Evolutionary conservation across 2,113 vertebrate genomes (phyloP), one percentile per base, ranked within the genome.

Genomic region (Macrotis lagotis): DNA sequence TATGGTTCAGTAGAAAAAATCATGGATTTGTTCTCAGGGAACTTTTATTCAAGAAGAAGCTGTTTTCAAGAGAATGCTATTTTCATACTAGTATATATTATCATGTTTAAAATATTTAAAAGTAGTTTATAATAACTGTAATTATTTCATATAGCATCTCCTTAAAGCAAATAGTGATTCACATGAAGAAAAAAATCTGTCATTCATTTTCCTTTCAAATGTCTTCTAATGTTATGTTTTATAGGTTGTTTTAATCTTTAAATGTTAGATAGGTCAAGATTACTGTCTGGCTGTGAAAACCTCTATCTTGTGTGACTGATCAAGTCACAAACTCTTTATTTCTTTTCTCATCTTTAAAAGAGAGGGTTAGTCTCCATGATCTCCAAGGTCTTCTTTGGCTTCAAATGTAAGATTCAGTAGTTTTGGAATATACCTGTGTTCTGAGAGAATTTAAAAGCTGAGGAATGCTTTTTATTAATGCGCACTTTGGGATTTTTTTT

Each of bases 61-160:
- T 89, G 0, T 83, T 91, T 92, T 89, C 4, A 83, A 74, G 31
- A 74, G 59, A 37, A 66, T 93, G 59, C 93, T 89, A 0, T 83
- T 91, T 92, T 89, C 4, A 83, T 88, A 53, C 74, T 95, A 95
- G 4, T 74, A 74, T 6, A 44, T 83, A 22, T 44, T 83, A n/a
- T 83, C 66, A 83, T n/a, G 24, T 22, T 31, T 26, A 44, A 74
- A 44, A 22, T 44, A 83, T 44, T 83, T 83, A 14, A 44, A 83
- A 83, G 37, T 44, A 44, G 16, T 44, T 83, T 83, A 44, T 8
- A 44, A 83, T 83, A 83, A 83, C 44, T 83, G 16, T 22, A 83
- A 44, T 44, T 83, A 74, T 83, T 83, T 83, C 66, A 83, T 44
- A 19, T 44, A 6, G 8, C 5, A 83, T 14, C 3, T 74, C 37